Conservation (phyloP, 2,113 vertebrate genomes). For the Herpetotheres cachinnans region DNA sequence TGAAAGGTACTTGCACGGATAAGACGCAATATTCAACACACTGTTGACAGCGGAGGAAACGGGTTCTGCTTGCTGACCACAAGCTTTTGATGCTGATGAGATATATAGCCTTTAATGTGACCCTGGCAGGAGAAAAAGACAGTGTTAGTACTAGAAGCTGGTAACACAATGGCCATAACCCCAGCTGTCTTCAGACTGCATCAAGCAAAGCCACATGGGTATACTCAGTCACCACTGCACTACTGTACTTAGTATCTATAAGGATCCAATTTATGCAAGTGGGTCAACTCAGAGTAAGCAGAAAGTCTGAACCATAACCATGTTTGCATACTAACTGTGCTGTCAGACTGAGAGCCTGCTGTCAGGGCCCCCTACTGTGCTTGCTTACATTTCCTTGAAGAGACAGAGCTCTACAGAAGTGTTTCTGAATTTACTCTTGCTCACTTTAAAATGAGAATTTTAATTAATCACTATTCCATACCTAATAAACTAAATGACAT, state of each 20-base stretch:
- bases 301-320: background rate
- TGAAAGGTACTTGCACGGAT: background rate
- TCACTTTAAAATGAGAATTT: background rate
- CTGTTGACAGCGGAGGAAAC: conserved; percentile 87
- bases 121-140: conserved; percentile 75
- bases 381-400: background rate
- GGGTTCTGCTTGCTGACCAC: conserved; percentile 99
- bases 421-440: background rate
- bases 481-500: background rate
- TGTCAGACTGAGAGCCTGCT: background rate
- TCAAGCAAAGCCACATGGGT: background rate
- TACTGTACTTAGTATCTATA: background rate
- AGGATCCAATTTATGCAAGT: background rate
- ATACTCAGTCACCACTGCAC: background rate
- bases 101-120: conserved; percentile 98
- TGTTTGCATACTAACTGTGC: fast-evolving
- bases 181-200: background rate
- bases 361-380: background rate
- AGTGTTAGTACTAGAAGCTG: background rate
- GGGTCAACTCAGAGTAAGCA: background rate
- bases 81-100: conserved; percentile 97
- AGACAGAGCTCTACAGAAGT: background rate
- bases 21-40: conserved; percentile 73
- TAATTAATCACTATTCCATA: background rate
- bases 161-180: background rate